Percentiles rank a stretch among this genome's conserved stretches.
Conservation (phyloP, 2,797 vertebrate genomes). For the Sebastes oblongus region DNA sequence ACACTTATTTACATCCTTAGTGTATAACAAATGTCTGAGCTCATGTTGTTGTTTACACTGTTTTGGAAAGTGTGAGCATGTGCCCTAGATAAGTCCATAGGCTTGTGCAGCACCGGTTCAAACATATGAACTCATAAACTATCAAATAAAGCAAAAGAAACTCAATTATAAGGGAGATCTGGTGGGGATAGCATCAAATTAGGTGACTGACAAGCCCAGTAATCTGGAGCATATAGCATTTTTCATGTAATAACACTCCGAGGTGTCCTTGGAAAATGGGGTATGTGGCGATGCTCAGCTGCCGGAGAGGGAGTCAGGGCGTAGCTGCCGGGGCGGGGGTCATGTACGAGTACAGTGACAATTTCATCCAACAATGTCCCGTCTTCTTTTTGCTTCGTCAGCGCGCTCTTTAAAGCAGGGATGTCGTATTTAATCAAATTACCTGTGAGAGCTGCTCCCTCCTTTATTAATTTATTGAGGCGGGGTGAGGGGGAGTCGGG, state of each 20-base stretch:
- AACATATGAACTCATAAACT: conserved; percentile 62
- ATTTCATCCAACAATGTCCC: conserved; percentile 75
- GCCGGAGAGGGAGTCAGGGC: conserved; percentile 40
- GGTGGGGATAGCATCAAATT: conserved; percentile 71
- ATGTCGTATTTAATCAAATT: conserved; percentile 84
- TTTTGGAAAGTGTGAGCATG: conserved; percentile 45
- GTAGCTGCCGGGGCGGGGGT: conserved; percentile 51
- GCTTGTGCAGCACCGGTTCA: conserved; percentile 31
- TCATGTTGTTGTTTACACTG: conserved; percentile 54
- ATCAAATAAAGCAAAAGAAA: conserved; percentile 61
- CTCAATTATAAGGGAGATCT: conserved; percentile 67
- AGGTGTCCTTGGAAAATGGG: conserved; percentile 71
- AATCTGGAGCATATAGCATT: conserved; percentile 63
- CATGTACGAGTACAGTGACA: conserved; percentile 71
- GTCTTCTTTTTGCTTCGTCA: conserved; percentile 77
- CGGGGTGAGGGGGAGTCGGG: conserved; percentile 27
- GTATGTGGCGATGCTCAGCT: conserved; percentile 47
- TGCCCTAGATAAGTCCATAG: conserved; percentile 55
- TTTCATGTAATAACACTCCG: conserved; percentile 60
- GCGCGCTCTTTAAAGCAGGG: conserved; percentile 77
- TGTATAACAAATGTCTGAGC: conserved; percentile 50
- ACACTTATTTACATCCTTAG: conserved; percentile 36
- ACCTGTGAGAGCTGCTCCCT: conserved; percentile 73
- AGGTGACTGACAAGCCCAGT: conserved; percentile 70
- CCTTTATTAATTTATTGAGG: conserved; percentile 81